Evolutionary conservation across 1,140 invertebrate species (phyloP), one percentile per base, ranked within the genome.

Genomic region (Diploscapter pachys): DNA sequence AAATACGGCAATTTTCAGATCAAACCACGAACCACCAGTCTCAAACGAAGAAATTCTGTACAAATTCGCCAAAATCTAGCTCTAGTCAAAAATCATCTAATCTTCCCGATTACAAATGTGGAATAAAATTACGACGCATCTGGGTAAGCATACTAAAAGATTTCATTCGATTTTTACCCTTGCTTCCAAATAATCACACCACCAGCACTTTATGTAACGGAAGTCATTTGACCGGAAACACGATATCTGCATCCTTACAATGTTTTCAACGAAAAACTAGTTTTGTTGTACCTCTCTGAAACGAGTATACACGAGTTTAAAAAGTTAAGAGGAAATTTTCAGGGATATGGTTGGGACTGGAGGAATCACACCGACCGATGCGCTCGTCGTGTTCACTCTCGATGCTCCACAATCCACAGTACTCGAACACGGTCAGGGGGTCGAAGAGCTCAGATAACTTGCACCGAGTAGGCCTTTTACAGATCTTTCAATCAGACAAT

Each of bases 401-500:
- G 50, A 76, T 79, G 50, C 79, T 84, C n/a, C 84, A 84, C 72
- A 83, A 86, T 68, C 82, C 82, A 71, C 76, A 79, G 69, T 65
- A 31, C 31, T 79, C 54, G 57, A 66, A 70, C 11, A 74, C 83
- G n/a, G 85, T 83, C 9, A 63, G 80, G 49, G 62, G 80, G 31
- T 86, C 82, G 50, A 83, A 81, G 59, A 81, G 78, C 11, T 79
- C 83, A 3, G 82, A 83, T 63, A 83, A 83, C 76, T 74, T 83
- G 48, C 76, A 84, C 52, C 67, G 71, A 54, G 78, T 83, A 31
- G 67, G 61, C 48, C 67, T 9, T 48, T 5, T 51, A 4, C 63
- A 49, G 50, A 31, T 6, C 2, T 53, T 8, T 13, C 70, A 31
- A 70, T 5, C 49, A 8, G 55, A 49, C 13, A 9, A 5, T 13